Evolutionary conservation across 2,113 vertebrate species (phyloP).

Genomic region (Tauraco erythrolophus): DNA sequence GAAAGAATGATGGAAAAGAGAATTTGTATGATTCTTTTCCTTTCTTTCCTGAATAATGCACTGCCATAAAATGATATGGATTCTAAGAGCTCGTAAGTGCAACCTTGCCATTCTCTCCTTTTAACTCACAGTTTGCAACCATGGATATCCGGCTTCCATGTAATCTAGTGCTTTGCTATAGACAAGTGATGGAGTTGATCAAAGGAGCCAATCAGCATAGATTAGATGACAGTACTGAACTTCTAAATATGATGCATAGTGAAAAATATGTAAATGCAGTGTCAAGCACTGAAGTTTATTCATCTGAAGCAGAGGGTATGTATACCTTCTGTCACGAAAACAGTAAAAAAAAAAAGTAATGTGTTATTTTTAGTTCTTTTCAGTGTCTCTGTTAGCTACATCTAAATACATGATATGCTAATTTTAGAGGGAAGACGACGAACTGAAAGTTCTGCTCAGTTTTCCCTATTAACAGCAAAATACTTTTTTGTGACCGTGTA

Average conservation of each 20-base stretch:
- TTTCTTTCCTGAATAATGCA: background rate
- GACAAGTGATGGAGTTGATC: background rate
- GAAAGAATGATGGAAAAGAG: background rate
- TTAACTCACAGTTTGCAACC: background rate
- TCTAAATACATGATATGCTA: background rate
- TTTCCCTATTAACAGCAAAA: background rate
- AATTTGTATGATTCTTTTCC: background rate
- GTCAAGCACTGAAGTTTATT: background rate
- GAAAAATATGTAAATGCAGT: background rate
- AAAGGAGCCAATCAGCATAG: background rate
- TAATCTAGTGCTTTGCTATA: background rate
- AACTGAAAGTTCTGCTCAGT: background rate
- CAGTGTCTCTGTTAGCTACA: background rate
- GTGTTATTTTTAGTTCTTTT: background rate
- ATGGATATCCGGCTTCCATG: background rate
- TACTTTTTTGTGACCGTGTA: background rate
- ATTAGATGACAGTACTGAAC: background rate
- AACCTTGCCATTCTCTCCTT: accelerated
- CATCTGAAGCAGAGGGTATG: background rate
- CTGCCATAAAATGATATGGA: background rate
- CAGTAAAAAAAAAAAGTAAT: background rate
- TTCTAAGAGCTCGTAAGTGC: background rate
- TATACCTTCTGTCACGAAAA: background rate
- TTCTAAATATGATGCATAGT: background rate
- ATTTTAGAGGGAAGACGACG: background rate